These are phyloP conservation scores for Spinibarbus caldwelli DNA, from an alignment of 2,797 vertebrate species.

Conservation along the genomic window DNA sequence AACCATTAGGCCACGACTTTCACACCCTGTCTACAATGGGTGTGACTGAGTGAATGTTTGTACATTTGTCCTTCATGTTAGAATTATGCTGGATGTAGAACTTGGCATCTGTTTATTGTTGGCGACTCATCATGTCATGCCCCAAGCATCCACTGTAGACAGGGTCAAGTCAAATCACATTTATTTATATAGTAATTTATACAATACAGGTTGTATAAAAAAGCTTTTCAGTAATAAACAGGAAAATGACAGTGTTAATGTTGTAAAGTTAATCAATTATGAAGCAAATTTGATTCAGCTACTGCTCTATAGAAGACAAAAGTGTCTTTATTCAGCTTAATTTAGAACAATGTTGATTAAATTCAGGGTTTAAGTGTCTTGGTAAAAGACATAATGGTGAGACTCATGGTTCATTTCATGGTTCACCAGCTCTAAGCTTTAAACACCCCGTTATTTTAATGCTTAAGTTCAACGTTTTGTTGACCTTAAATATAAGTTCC, in stretches of 20 bases:
- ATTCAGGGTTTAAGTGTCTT: too few relatives aligned
- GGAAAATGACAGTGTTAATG: background rate
- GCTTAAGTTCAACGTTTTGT: background rate
- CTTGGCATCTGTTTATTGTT: background rate
- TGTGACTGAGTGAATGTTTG: too few relatives aligned
- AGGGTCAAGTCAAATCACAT: background rate
- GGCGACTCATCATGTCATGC: background rate
- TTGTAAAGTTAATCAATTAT: background rate
- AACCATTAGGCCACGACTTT: too few relatives aligned
- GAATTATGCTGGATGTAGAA: background rate
- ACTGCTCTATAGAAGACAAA: too few relatives aligned
- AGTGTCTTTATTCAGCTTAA: too few relatives aligned
- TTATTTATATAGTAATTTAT: background rate
- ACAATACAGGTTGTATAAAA: background rate
- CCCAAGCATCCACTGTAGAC: background rate
- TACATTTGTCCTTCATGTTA: too few relatives aligned
- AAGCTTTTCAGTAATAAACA: background rate
- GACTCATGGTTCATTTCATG: background rate
- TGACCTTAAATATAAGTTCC: background rate
- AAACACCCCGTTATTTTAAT: background rate
- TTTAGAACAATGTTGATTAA: too few relatives aligned
- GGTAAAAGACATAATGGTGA: background rate
- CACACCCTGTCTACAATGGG: too few relatives aligned
- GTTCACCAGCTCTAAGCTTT: background rate
- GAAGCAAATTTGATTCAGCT: too few relatives aligned